Percentiles rank a stretch among this genome's conserved stretches.
Conservation (phyloP, 1,140 invertebrate species). For the Cherax quadricarinatus region DNA sequence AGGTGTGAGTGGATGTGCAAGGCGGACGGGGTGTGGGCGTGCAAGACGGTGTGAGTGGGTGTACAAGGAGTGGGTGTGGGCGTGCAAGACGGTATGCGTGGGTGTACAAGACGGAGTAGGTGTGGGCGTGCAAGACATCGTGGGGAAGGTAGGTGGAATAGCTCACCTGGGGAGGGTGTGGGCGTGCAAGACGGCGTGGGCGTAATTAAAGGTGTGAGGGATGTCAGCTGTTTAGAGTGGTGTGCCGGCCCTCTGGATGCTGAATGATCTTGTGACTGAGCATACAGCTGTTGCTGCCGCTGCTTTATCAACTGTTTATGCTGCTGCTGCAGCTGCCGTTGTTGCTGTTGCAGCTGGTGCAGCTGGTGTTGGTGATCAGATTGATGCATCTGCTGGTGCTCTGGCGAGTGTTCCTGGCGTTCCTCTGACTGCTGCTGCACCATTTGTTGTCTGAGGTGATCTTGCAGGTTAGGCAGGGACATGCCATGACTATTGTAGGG, state of each 20-base stretch:
- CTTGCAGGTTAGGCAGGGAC: conserved; percentile 1
- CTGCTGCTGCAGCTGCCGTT: not conserved
- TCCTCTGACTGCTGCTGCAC: not conserved
- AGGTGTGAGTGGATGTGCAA: not conserved
- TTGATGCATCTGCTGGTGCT: not conserved
- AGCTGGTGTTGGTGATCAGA: conserved; percentile 1
- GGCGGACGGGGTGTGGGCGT: not conserved
- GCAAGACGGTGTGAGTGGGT: not conserved
- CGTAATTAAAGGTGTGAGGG: not conserved
- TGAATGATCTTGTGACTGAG: not conserved
- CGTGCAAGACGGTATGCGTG: not conserved
- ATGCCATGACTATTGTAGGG: conserved; percentile 14
- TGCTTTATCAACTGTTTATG: conserved; percentile 6
- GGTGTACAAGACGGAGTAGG: not conserved
- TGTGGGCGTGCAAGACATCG: too few species aligned
- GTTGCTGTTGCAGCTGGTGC: not conserved
- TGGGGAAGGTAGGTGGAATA: not conserved
- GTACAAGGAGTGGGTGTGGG: not conserved
- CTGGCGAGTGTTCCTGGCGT: not conserved
- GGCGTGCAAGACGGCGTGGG: not conserved
- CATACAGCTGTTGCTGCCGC: not conserved
- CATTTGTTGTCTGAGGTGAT: conserved; percentile 26
- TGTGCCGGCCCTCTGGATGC: not conserved
- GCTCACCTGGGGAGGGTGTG: conserved; percentile 28
- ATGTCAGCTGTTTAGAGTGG: not conserved